A percentile compares a stretch with the other conserved stretches of the same genome.
These are phyloP conservation scores for Lophius americanus DNA, from an alignment of 2,797 vertebrate species.

Conservation along the genomic window DNA sequence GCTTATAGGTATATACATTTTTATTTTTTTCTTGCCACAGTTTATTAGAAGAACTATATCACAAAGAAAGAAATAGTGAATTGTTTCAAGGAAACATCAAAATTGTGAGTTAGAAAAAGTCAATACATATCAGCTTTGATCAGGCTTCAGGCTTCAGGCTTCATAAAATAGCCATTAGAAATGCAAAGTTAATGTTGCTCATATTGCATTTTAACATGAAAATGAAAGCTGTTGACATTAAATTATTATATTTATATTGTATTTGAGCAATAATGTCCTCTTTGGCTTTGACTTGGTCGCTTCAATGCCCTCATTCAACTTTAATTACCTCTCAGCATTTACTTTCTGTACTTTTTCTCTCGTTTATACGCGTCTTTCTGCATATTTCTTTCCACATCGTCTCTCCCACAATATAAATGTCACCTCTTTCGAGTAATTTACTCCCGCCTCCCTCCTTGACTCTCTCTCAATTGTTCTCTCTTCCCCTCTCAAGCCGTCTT, in stretches of 20 bases:
- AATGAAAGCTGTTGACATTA: neutral
- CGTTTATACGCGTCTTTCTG: neutral
- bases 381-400: neutral
- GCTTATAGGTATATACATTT: neutral
- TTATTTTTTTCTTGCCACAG: neutral
- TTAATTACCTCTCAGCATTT: neutral
- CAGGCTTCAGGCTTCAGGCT: neutral
- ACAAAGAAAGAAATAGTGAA: neutral
- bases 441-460: neutral
- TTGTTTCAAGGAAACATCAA: neutral
- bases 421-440: constrained; percentile 6
- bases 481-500: neutral
- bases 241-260: too few relatives aligned
- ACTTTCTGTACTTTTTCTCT: neutral
- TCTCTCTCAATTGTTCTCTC: neutral
- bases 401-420: constrained; percentile 11
- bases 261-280: neutral
- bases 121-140: neutral
- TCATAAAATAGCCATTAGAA: constrained; percentile 1
- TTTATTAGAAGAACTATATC: neutral
- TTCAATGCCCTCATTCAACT: too few relatives aligned
- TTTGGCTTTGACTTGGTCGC: too few relatives aligned
- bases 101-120: neutral
- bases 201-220: too few relatives aligned
- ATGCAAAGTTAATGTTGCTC: neutral